These are phyloP conservation scores for Sesia apiformis DNA, from an alignment of 2,888 invertebrate species.

Conservation along the genomic window DNA sequence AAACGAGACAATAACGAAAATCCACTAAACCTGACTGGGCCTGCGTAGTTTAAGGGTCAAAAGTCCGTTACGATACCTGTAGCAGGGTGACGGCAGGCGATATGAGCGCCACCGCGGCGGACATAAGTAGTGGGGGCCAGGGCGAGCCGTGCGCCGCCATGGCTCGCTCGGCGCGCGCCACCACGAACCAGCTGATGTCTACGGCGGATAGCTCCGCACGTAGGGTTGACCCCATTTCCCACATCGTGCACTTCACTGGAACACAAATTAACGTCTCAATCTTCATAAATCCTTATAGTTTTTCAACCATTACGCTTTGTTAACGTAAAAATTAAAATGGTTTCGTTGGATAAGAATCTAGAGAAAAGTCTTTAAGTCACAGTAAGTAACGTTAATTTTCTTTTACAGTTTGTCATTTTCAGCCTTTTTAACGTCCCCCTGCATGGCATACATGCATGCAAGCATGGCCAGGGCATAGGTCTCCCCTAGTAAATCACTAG, in stretches of 20 bases:
- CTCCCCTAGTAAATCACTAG: too few relatives aligned
- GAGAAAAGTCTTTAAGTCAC: too few relatives aligned
- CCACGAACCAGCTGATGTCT: conserved; percentile 95
- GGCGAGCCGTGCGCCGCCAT: conserved; percentile 54
- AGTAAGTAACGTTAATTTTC: too few relatives aligned
- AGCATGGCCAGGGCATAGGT: too few relatives aligned
- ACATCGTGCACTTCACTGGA: conserved; percentile 95
- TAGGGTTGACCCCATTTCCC: conserved; percentile 92
- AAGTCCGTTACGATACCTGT: conserved; percentile 31
- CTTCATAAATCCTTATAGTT: too few relatives aligned
- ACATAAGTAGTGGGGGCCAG: conserved; percentile 51
- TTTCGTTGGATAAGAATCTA: neutral
- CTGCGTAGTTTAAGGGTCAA: too few relatives aligned
- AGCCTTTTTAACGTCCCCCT: too few relatives aligned
- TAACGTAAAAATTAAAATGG: neutral
- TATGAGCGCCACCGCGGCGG: conserved; percentile 46
- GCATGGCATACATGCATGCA: too few relatives aligned
- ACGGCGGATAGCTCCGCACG: conserved; percentile 95
- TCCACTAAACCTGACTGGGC: too few relatives aligned
- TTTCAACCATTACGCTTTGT: too few relatives aligned
- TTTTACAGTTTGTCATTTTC: too few relatives aligned
- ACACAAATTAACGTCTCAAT: neutral
- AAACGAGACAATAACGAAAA: too few relatives aligned
- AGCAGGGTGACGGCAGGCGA: conserved; percentile 44
- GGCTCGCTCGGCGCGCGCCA: conserved; percentile 86